Evolutionary conservation across 1,140 invertebrate species (phyloP).

Genomic region (Sipha flava): DNA sequence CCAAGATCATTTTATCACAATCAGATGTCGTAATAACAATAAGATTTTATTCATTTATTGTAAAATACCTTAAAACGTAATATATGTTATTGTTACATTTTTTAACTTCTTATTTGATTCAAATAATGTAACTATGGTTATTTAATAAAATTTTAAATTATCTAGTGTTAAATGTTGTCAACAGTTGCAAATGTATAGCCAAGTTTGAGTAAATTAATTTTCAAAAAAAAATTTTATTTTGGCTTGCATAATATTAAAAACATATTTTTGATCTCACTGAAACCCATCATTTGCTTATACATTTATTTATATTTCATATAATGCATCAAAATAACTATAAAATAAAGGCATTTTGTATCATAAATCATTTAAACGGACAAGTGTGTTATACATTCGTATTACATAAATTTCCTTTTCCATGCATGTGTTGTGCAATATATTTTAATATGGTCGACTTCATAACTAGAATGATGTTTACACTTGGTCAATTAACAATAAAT

Average conservation of each 20-base stretch:
- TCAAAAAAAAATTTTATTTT: background rate
- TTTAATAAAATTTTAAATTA: too few species aligned
- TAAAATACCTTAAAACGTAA: too few species aligned
- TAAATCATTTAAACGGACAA: conserved; percentile 6
- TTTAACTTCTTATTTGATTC: too few species aligned
- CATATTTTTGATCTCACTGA: background rate
- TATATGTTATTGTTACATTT: too few species aligned
- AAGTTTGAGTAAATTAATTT: background rate
- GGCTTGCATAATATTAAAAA: background rate
- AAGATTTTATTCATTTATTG: too few species aligned
- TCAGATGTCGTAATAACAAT: too few species aligned
- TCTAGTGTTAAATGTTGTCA: too few species aligned
- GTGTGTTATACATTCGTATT: background rate
- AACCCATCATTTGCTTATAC: background rate
- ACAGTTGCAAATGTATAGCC: too few species aligned
- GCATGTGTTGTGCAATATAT: background rate
- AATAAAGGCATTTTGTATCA: background rate
- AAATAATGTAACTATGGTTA: too few species aligned
- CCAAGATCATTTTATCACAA: too few species aligned
- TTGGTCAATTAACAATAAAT: conserved; percentile 13
- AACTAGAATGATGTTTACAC: background rate
- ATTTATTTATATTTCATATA: too few species aligned
- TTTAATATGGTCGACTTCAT: background rate
- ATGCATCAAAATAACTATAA: background rate
- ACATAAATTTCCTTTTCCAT: background rate